These are phyloP conservation scores for Pterostichus madidus DNA, from an alignment of 2,888 invertebrate species.

Conservation along the genomic window DNA sequence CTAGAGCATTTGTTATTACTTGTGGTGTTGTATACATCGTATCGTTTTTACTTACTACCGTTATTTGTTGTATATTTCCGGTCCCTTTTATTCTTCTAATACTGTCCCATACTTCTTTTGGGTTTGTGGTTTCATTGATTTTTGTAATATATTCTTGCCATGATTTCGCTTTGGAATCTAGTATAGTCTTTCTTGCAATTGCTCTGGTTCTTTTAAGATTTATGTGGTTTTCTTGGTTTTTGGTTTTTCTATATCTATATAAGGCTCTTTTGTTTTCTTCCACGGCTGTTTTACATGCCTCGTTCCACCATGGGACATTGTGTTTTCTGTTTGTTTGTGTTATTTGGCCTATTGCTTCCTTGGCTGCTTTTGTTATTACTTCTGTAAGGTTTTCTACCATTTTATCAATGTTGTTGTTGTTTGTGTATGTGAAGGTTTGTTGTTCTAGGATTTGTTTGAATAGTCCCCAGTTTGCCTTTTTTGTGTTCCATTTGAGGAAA, in stretches of 20 bases:
- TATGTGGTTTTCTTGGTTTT: conserved; percentile 13
- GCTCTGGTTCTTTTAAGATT: conserved; percentile 6
- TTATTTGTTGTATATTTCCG: neutral
- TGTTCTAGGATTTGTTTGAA: too few relatives aligned
- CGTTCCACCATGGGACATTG: conserved; percentile 50
- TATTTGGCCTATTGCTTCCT: conserved; percentile 18
- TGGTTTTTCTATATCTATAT: too few relatives aligned
- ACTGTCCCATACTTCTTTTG: conserved; percentile 30
- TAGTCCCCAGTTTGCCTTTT: too few relatives aligned
- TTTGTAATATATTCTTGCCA: conserved; percentile 19
- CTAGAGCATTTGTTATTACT: conserved; percentile 20
- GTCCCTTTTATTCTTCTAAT: neutral
- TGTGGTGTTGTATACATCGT: neutral
- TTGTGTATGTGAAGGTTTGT: too few relatives aligned
- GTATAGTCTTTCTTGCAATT: conserved; percentile 7
- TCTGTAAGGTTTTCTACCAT: too few relatives aligned
- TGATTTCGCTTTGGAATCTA: neutral
- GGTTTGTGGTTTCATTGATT: conserved; percentile 16
- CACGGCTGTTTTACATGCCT: too few relatives aligned
- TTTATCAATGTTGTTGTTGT: too few relatives aligned
- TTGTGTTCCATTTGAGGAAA: too few relatives aligned
- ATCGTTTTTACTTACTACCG: neutral
- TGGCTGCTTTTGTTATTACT: too few relatives aligned
- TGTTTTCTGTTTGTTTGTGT: conserved; percentile 4
- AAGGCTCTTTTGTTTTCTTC: too few relatives aligned